Evolutionary conservation across 2,888 invertebrate species (phyloP), one percentile per base, ranked within the genome.

Genomic region (Dysmachus trigonus): DNA sequence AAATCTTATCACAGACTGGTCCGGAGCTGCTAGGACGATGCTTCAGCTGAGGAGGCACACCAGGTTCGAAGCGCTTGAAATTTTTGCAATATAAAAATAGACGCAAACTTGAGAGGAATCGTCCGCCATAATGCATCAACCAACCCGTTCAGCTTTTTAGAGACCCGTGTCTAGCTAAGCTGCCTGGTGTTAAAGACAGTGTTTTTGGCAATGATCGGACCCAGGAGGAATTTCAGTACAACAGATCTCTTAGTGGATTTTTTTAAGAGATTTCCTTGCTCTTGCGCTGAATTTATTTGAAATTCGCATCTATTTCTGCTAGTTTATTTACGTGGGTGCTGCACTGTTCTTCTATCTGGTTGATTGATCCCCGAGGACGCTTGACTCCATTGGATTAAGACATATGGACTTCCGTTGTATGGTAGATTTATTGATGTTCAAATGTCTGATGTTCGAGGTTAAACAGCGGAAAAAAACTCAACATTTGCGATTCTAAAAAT

Each of bases 71-170:
- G 18, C 51, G 31, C 33, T 62, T 53, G 33, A 81, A 38, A 77
- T 30, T 33, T 81, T 81, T 81, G 62, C 30, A 81, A 35, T 81
- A 81, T 41, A 81, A 62, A 62, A 81, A 81, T 81, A 81, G 81
- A 81, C 31, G 22, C 30, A 51, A 62, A 53, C 18, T 81, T 62
- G 30, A 53, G 62, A 51, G 33, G 81, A 81, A 53, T n/a, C 47
- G 30, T 15, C 27, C 10, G 18, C 62, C 27, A 27, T 62, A 62
- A 62, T 62, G 62, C 62, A 62, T 62, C 62, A 10, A 62, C 62
- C 27, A 62, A 62, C 27, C 62, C 62, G 62, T 62, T 62, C 62
- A 62, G 62, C 18, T 22, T 62, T 22, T 62, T 62, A 62, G 62
- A 22, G 62, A 62, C 10, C 27, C n/a, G 62, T 62, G 18, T 22